Base-by-base conservation (phyloP, 2,797 vertebrate genomes). In the Babyrousa celebensis region DNA sequence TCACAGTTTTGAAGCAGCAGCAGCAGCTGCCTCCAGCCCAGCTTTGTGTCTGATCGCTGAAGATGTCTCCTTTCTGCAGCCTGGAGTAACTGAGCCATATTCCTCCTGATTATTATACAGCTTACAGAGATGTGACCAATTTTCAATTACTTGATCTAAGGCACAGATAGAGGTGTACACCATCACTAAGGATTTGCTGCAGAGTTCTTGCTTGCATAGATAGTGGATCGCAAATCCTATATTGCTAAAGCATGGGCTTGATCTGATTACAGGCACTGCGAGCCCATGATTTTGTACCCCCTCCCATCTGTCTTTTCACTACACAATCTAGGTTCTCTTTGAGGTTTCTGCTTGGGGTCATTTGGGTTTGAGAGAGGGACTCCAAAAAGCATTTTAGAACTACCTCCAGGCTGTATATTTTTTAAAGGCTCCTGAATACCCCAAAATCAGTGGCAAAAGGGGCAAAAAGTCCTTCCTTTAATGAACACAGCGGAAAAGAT, bases 21-120 rank as follows among this genome's bases (percentile, higher is more conserved):
- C 40, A 17, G 87, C 95, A 71, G 96, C 92, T 94, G 23, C 58
- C 80, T 94, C 27, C 91, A 98, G 88, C 97, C 78, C 90, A 98
- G 98, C 98, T 96, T 98, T 98, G 96, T 98, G 97, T 94, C 96
- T 98, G 92, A 75, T 85, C 29, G 12, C 93, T 93, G 96, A 95
- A 83, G 97, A 32, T 14, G 93, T 93, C 96, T 92, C 89, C 94
- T 97, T 95, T 91, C 85, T 1, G 0, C 77, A 96, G 70, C 75
- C 96, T 94, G 93, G 32, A 78, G 91, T 85, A 97, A 94, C 94
- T 84, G 96, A 94, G 86, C 88, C 74, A 12, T 95, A 94, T 96
- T 96, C 88, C 60, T 79, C 63, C 12, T 65, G 89, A 58, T 97
- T 97, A 88, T 93, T 54, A 29, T 17, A 75, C 71, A 97, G 88